Conservation (phyloP, 2,888 invertebrate species). For the Cephus pygmeus region DNA sequence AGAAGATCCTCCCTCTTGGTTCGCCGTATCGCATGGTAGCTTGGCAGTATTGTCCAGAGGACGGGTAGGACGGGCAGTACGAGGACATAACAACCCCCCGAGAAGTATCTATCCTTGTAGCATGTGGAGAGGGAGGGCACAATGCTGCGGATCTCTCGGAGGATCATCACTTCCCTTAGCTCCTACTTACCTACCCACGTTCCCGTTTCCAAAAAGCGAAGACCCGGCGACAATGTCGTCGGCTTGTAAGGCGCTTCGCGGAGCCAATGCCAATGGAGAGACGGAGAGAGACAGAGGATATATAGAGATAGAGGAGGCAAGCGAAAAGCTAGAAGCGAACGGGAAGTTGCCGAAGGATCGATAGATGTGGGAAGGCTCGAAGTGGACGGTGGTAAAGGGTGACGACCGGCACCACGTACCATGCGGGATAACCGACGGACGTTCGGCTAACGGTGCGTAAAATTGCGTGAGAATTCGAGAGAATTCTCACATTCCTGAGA, state of each 20-base stretch:
- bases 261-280: slow-evolving; percentile 8
- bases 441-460: neutral
- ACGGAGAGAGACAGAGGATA: neutral
- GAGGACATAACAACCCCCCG: neutral
- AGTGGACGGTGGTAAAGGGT: neutral
- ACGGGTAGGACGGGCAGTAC: neutral
- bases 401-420: neutral
- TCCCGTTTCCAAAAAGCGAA: neutral
- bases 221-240: slow-evolving; percentile 5
- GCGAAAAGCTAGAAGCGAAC: neutral
- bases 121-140: neutral
- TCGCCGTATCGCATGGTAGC: neutral
- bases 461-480: neutral
- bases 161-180: neutral
- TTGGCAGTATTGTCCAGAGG: neutral
- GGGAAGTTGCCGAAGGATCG: neutral
- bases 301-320: neutral
- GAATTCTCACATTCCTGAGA: neutral
- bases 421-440: neutral
- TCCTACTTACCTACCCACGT: neutral
- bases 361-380: neutral
- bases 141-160: neutral
- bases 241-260: slow-evolving; percentile 1
- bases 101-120: neutral
- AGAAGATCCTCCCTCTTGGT: neutral